Conservation (phyloP, 2,888 invertebrate genomes). For the Dicranocentrus wangi region DNA sequence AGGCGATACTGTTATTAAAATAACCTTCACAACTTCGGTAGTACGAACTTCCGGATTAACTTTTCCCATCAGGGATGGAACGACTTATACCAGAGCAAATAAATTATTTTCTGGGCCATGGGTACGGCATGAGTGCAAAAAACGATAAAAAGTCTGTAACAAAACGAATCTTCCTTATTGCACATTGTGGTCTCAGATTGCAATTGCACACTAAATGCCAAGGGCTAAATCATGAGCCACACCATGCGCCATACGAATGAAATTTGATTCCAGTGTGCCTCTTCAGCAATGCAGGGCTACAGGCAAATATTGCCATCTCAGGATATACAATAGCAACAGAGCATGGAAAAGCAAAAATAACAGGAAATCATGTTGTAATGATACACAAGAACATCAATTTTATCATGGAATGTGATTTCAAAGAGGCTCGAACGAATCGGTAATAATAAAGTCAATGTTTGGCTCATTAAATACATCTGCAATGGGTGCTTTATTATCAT, state of each 20-base stretch:
- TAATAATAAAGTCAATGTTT: constrained; percentile 60
- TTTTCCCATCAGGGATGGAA: constrained; percentile 37
- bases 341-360: constrained; percentile 54
- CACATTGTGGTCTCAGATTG: neutral
- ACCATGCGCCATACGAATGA: constrained; percentile 4
- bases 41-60: constrained; percentile 57
- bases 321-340: constrained; percentile 33
- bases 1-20: constrained; percentile 44
- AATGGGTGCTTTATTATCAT: constrained; percentile 14
- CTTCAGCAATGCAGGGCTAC: neutral
- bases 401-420: constrained; percentile 54
- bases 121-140: constrained; percentile 17
- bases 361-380: constrained; percentile 54
- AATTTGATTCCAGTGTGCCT: neutral
- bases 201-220: neutral
- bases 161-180: constrained; percentile 1
- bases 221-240: neutral
- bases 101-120: constrained; percentile 56
- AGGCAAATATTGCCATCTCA: neutral
- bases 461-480: constrained; percentile 52
- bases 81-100: constrained; percentile 47
- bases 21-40: constrained; percentile 37
- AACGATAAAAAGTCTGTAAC: neutral
- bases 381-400: constrained; percentile 28
- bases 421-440: constrained; percentile 60